Base-by-base conservation (phyloP, 2,888 invertebrate species). In the Apeira syringaria region DNA sequence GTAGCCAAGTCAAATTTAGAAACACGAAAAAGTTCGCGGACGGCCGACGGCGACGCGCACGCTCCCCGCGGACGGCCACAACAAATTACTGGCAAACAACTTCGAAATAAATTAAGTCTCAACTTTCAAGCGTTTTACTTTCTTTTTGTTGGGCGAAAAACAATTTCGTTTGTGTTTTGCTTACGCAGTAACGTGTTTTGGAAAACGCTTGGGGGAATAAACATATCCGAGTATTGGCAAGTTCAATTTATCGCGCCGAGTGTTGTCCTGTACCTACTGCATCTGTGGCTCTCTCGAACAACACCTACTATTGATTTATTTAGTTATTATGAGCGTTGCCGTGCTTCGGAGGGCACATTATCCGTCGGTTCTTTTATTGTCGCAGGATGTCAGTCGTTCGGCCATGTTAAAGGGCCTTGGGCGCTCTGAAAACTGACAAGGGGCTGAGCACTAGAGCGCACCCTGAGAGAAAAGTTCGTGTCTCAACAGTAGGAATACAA, bases 11-110 rank as follows among this genome's bases (percentile, higher is more conserved):
- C 71, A 72, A 80, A 80, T 77, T 78, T 74, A 57, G 68, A 61
- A 79, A 75, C 76, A 76, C 65, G 71, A 76, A 81, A 83, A 82
- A 80, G 74, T 83, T 80, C 65, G 69, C 68, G 69, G 71, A 69
- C n/a, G n/a, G n/a, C n/a, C n/a, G n/a, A 69, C 68, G 74, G 71
- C 74, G 74, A 70, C 65, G 64, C 74, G 73, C 74, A 66, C 61
- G 67, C 74, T 76, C 81, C 78, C 80, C 47, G 63, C 72, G 82
- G 83, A 82, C 68, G 70, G 75, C 82, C 85, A 74, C 84, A 86
- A 82, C 85, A 85, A 86, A 86, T 86, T 85, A 85, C 84, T 75
- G 76, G 76, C 82, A 83, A 87, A 87, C 86, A 86, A 87, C 84
- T 86, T 84, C 74, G 70, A 85, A 86, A 86, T 86, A 86, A 87